Base-by-base conservation (phyloP, 2,113 vertebrate species). In the Rhipidura dahli region DNA sequence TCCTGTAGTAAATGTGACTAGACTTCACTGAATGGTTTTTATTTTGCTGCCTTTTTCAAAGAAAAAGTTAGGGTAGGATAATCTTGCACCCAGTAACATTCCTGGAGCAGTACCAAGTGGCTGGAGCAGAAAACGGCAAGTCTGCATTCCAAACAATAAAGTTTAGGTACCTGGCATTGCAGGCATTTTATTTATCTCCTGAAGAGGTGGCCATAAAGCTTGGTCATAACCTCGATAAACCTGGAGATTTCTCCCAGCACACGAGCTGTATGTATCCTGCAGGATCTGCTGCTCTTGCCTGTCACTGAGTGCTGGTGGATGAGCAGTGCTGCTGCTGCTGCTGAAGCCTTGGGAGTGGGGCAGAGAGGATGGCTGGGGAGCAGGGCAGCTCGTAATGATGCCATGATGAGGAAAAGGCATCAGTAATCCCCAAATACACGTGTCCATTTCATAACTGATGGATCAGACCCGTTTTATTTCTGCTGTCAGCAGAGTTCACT, bases 331-430 rank as follows among this genome's bases (percentile, higher is more conserved):
- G 53, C 59, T 68, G 35, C 13, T 28, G n/a, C 57, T 50, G 53
- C 66, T 69, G 72, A 4, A 37, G 39, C 42, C 42, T 26, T 54
- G 8, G 1, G 68, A 37, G 20, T 7, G 16, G 10, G 23, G 17
- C 45, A 39, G 45, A 63, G 69, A 35, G 64, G 26, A 7, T 78
- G 69, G 26, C 53, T 61, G 11, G 17, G 69, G 59, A 45, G 26
- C 27, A 35, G 14, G 28, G 4, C 28, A 49, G 23, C 57, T 12
- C 0, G 0, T 24, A 16, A 39, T 39, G 39, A 39, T 39, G 39
- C 39, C 39, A 11, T 39, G 39, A 39, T 39, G 39, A 39, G 39
- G 39, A 39, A 39, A 39, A 39, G 39, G 39, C 39, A 39, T 39
- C 39, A 39, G 39, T 39, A 39, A 28, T n/a, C 49, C 23, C 28